phyloP scores from a whole-genome alignment of 2,888 invertebrate species.

The Agonopterix arenella region DNA sequence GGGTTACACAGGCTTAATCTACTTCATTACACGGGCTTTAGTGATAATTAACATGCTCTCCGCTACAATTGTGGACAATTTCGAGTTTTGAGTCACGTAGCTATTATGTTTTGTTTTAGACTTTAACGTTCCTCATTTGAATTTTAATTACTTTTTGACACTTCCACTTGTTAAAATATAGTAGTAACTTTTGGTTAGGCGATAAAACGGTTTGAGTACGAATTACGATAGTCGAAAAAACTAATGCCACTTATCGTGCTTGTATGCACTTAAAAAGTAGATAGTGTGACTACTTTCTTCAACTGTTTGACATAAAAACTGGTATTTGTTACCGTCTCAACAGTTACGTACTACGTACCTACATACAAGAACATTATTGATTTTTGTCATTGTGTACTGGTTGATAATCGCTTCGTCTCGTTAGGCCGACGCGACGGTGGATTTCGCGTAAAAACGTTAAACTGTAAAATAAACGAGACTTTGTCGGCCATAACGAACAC shows the following conservation, averaged over 20 bases:
- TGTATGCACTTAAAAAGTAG: no score
- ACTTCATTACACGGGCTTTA: conserved; percentile 52
- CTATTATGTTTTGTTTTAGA: conserved; percentile 4
- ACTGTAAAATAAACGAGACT: conserved; percentile 43
- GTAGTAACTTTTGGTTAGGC: no score
- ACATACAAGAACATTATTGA: conserved; percentile 27
- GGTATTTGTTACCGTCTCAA: conserved; percentile 1
- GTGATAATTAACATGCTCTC: conserved; percentile 48
- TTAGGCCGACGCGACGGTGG: conserved; percentile 14
- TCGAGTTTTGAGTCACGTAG: conserved; percentile 20
- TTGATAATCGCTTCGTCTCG: conserved; percentile 41
- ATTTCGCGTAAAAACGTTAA: conserved; percentile 46
- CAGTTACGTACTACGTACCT: conserved; percentile 3
- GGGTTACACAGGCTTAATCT: conserved; percentile 47
- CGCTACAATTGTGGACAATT: conserved; percentile 29
- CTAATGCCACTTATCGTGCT: no score
- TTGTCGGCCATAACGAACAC: conserved; percentile 28
- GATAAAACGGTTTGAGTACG: no score
- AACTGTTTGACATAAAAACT: no score
- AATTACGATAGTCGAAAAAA: no score
- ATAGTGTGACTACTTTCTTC: no score
- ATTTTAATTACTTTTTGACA: background rate
- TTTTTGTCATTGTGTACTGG: conserved; percentile 42
- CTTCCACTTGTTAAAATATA: no score
- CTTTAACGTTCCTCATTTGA: conserved; percentile 2